Base-by-base conservation (phyloP, 2,888 invertebrate genomes). In the Plemyria rubiginata region DNA sequence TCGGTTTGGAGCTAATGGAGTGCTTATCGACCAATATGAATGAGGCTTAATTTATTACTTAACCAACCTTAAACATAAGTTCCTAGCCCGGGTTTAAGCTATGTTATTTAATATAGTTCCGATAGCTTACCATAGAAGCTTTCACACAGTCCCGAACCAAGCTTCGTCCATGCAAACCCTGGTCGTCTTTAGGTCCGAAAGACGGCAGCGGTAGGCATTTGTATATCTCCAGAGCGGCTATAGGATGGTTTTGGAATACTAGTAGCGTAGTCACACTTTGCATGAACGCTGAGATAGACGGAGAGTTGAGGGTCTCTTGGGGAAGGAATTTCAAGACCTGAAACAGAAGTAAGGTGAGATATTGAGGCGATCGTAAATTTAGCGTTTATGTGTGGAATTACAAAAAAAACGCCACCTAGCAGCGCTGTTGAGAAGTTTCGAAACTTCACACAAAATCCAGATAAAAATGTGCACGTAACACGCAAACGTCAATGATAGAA, bases 111-210 rank as follows among this genome's bases (percentile, higher is more conserved):
- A 11, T 16, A 8, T 5, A 43, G 6, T n/a, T 40, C n/a, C n/a
- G 4, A 40, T 5, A 58, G 82, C 87, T 85, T 81, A 94, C 93
- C 74, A 86, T 80, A 11, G 90, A 82, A 53, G 93, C 92, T 54
- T 93, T 94, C 11, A 95, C 92, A 77, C 95, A 93, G 74, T 95
- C 94, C 49, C 93, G 87, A 2, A 96, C 85, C 29, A 95, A 79
- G 60, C 93, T 91, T 9, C 90, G 79, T 0, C 94, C 95, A 71
- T 94, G 95, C 51, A 93, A 82, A 2, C 94, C 94, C 46, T 85
- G 82, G 54, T 94, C 93, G 72, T 94, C 93, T 66, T 85, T 90
- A 0, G 91, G 90, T 8, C 90, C 91, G 71, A 90, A 91, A 0
- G 90, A 85, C 11, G 91, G 90, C 16, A 91, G 59, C 0, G 91